Evolutionary conservation across 1,140 invertebrate species (phyloP).

Genomic region (Psix sp.): DNA sequence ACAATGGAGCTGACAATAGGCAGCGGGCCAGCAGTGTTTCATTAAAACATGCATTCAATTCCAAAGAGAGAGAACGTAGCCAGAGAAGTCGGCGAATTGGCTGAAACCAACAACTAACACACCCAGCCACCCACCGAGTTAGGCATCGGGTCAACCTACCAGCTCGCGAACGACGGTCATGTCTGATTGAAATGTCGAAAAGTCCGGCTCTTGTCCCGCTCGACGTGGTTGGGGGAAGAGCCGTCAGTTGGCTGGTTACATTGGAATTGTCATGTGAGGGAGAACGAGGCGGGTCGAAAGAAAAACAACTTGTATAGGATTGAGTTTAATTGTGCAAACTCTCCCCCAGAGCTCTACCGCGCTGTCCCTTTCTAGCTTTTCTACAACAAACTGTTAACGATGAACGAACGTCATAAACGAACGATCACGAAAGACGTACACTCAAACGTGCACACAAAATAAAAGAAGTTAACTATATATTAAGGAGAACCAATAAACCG

Average conservation of each 20-base stretch:
- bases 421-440: constrained; percentile 40
- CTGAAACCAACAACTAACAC: constrained; percentile 55
- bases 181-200: constrained; percentile 75
- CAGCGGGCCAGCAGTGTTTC: constrained; percentile 74
- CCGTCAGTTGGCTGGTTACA: constrained; percentile 68
- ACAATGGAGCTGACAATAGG: constrained; percentile 73
- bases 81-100: constrained; percentile 60
- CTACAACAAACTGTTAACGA: constrained; percentile 39
- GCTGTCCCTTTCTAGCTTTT: constrained; percentile 5
- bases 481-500: constrained; percentile 60
- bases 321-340: constrained; percentile 61
- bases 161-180: constrained; percentile 61
- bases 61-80: constrained; percentile 44
- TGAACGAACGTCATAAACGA: constrained; percentile 44
- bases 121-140: constrained; percentile 47
- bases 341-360: constrained; percentile 1
- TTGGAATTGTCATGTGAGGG: constrained; percentile 73
- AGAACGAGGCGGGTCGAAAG: constrained; percentile 68
- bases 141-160: constrained; percentile 47
- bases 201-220: constrained; percentile 64
- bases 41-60: constrained; percentile 75
- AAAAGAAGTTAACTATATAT: constrained; percentile 33
- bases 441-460: constrained; percentile 32
- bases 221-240: constrained; percentile 38
- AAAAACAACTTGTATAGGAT: constrained; percentile 65